phyloP scores from a whole-genome alignment of 2,888 invertebrate species.

The Epiblema foenella region DNA sequence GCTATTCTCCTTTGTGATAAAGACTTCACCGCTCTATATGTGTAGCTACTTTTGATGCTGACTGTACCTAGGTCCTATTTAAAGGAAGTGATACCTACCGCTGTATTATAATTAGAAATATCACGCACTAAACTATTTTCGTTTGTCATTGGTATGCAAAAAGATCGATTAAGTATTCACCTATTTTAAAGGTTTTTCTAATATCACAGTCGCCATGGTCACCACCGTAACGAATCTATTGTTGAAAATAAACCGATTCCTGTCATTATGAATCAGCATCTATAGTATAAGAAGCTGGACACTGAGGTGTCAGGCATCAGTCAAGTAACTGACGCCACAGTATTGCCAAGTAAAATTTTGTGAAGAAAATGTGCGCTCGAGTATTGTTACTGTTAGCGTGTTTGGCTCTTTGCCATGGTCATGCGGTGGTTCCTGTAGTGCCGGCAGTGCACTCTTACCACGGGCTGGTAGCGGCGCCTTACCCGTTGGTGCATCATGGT shows the following conservation, averaged over 20 bases:
- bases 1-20: no score
- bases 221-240: slow-evolving; percentile 70
- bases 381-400: slow-evolving; percentile 58
- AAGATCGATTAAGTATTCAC: slow-evolving; percentile 11
- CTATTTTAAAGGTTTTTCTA: slow-evolving; percentile 21
- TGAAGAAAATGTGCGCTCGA: slow-evolving; percentile 58
- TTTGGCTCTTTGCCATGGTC: slow-evolving; percentile 61
- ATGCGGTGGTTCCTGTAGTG: slow-evolving; percentile 63
- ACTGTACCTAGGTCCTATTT: no score
- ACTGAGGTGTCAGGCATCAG: slow-evolving; percentile 55
- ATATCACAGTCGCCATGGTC: slow-evolving; percentile 61
- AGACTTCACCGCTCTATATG: no score
- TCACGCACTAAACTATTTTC: slow-evolving; percentile 13
- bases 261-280: slow-evolving; percentile 69
- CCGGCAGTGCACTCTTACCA: slow-evolving; percentile 57
- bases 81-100: background rate
- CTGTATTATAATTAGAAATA: background rate
- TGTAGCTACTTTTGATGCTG: no score
- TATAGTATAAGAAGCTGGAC: slow-evolving; percentile 69
- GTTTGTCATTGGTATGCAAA: slow-evolving; percentile 1
- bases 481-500: slow-evolving; percentile 53
- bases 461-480: slow-evolving; percentile 59
- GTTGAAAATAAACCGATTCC: slow-evolving; percentile 58
- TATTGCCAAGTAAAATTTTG: slow-evolving; percentile 30
- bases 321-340: slow-evolving; percentile 51